Conservation (phyloP, 2,888 invertebrate species). For the Petrolisthes cinctipes region DNA sequence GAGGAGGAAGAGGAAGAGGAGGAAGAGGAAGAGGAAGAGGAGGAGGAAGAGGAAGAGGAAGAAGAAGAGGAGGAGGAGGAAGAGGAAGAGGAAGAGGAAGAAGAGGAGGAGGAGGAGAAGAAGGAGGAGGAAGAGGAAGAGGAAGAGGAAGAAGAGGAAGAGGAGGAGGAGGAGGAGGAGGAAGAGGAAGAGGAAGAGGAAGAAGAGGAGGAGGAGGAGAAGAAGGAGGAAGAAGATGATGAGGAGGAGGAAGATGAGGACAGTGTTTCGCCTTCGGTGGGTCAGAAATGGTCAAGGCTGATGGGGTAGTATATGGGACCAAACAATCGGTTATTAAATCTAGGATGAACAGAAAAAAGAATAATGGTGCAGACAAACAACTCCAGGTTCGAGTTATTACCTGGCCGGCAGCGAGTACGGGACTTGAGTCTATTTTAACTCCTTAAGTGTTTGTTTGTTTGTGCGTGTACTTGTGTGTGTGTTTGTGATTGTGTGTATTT, state of each 20-base stretch:
- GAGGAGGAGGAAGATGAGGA: background rate
- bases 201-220: background rate
- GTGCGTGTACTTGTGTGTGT: no score
- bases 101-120: background rate
- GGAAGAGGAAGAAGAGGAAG: background rate
- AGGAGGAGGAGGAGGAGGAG: background rate
- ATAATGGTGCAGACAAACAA: no score
- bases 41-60: background rate
- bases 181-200: background rate
- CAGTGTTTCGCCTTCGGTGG: background rate
- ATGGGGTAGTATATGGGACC: no score
- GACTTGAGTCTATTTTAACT: no score
- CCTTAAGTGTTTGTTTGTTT: no score
- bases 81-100: background rate
- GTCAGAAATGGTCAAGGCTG: background rate
- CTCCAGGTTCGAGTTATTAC: no score
- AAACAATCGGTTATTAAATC: no score
- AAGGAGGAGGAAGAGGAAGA: background rate
- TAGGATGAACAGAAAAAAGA: no score
- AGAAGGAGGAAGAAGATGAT: background rate
- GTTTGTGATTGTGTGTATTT: no score
- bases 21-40: background rate
- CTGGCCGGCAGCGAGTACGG: no score
- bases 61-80: background rate
- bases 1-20: background rate